A percentile compares a stretch with the other conserved stretches of the same genome.
phyloP scores from a whole-genome alignment of 2,113 vertebrate genomes.

The Sitta europaea region DNA sequence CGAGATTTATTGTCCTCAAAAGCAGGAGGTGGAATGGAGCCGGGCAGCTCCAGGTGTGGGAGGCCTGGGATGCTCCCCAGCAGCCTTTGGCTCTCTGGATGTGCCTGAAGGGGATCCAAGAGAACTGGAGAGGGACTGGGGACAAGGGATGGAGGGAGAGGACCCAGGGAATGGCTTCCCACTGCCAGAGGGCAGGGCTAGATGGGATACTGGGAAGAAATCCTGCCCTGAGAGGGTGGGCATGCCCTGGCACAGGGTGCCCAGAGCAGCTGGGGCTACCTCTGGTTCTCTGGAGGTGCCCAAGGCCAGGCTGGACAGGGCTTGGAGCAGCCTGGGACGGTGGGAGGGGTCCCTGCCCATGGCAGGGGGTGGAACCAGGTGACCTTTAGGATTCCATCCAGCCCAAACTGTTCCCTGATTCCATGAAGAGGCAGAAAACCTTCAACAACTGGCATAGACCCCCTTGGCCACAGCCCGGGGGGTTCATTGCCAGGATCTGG shows the following conservation, averaged over 20 bases:
- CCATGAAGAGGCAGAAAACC: neutral
- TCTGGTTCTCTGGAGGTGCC: neutral
- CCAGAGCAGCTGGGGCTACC: neutral
- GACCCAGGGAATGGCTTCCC: neutral
- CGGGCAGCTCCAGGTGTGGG: neutral
- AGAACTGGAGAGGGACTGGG: neutral
- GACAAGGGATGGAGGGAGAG: neutral
- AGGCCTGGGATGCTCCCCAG: too few relatives aligned
- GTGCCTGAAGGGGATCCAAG: neutral
- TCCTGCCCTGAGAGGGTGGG: rapidly evolving
- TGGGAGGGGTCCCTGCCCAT: neutral
- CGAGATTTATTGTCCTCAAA: neutral
- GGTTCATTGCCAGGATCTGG: neutral
- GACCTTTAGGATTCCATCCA: neutral
- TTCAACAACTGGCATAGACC: rapidly evolving
- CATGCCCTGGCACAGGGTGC: too few relatives aligned
- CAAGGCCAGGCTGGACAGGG: neutral
- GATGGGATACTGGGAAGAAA: neutral
- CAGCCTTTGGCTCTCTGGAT: neutral
- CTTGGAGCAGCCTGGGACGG: neutral
- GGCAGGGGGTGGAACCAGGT: neutral
- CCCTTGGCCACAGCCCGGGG: neutral
- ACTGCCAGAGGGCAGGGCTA: neutral
- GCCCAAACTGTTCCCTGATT: neutral
- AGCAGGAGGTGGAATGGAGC: neutral